Conservation (phyloP, 2,113 vertebrate species). For the Cottus gobio region DNA sequence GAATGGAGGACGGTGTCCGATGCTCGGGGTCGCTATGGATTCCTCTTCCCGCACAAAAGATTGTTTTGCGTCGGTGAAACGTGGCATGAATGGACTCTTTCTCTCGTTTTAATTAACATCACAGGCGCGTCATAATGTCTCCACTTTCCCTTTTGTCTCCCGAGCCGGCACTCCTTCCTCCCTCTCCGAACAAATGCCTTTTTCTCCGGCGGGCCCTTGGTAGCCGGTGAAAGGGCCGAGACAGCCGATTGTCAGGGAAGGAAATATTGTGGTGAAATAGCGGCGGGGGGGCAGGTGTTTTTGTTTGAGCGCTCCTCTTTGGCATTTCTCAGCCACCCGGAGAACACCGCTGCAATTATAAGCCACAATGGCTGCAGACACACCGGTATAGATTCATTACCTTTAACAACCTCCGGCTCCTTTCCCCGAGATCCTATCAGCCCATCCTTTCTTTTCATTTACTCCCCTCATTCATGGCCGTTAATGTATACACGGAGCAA, state of each 20-base stretch:
- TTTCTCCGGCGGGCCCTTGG: conserved; percentile 65
- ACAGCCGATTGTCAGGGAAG: conserved; percentile 84
- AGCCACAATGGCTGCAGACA: conserved; percentile 82
- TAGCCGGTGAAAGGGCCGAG: conserved; percentile 70
- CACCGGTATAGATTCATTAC: conserved; percentile 87
- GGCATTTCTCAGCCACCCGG: conserved; percentile 82
- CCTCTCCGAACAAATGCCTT: too few species aligned
- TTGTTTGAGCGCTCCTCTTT: conserved; percentile 84
- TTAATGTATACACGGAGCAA: conserved; percentile 33
- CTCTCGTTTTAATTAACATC: conserved; percentile 90
- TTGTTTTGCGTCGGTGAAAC: conserved; percentile 49
- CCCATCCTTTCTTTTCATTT: conserved; percentile 41
- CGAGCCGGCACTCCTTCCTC: conserved; percentile 22
- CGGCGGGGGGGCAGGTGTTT: conserved; percentile 83
- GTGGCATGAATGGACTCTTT: conserved; percentile 84
- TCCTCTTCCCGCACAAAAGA: conserved; percentile 42
- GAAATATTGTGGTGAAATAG: conserved; percentile 86
- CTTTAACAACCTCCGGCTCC: conserved; percentile 85
- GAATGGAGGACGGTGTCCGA: not conserved
- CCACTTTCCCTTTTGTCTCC: conserved; percentile 81
- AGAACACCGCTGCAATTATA: conserved; percentile 88
- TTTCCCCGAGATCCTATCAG: conserved; percentile 76
- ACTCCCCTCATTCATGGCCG: conserved; percentile 2
- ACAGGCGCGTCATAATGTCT: conserved; percentile 85
- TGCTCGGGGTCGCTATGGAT: conserved; percentile 32